Evolutionary conservation across 2,888 invertebrate species (phyloP).

Genomic region (Emmelina monodactyla): DNA sequence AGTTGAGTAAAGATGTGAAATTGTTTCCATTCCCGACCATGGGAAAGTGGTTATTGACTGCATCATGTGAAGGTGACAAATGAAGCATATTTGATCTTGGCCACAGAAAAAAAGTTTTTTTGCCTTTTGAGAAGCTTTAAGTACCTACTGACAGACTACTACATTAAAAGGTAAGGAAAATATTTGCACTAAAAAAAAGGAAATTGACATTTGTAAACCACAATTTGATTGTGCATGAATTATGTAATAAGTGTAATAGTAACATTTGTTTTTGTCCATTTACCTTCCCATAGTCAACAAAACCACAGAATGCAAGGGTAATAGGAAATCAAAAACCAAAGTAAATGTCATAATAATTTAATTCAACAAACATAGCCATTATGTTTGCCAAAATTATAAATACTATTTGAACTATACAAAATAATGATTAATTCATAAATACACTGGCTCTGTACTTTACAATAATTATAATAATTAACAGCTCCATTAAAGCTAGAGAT

Average conservation of each 20-base stretch:
- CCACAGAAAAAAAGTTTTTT: no score
- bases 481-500: constrained; percentile 59
- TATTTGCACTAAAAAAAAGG: no score
- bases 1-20: constrained; percentile 59
- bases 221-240: no score
- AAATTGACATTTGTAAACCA: no score
- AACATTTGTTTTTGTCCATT: no score
- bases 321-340: constrained; percentile 20
- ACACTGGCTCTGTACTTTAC: constrained; percentile 62
- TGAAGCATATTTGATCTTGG: background rate
- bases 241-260: no score
- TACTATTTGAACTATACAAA: constrained; percentile 63
- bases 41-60: constrained; percentile 34
- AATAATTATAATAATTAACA: constrained; percentile 43
- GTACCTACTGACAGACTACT: no score
- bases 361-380: constrained; percentile 50
- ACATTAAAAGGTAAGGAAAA: no score
- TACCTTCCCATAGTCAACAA: no score
- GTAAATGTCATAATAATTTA: constrained; percentile 59
- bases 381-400: constrained; percentile 54
- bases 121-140: no score
- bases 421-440: constrained; percentile 63
- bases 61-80: constrained; percentile 8
- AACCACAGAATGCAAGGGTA: no score
- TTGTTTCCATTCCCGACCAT: constrained; percentile 49